Conservation (phyloP, 2,113 vertebrate species). For the Pteruthius melanotis region DNA sequence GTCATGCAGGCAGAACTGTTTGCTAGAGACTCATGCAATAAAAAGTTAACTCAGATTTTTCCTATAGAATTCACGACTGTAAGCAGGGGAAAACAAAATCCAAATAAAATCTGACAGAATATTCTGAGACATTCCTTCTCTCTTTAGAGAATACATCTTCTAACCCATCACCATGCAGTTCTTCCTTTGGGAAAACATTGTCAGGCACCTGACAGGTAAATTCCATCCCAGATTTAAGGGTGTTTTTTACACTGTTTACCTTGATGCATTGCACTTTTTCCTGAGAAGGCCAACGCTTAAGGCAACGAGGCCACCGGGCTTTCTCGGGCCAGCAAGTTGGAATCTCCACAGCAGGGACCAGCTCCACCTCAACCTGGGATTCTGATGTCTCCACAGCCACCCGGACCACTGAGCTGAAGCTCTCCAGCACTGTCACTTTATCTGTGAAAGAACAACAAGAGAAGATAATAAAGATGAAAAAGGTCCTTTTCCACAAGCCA, state of each 20-base stretch:
- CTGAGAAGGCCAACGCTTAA: constrained; percentile 75
- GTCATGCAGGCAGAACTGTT: neutral
- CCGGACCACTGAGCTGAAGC: constrained; percentile 55
- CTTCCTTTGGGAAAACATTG: neutral
- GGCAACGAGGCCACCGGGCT: constrained; percentile 76
- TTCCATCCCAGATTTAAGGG: neutral
- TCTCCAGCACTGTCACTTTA: constrained; percentile 73
- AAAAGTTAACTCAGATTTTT: neutral
- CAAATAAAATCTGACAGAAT: neutral
- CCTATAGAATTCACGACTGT: neutral
- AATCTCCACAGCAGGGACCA: constrained; percentile 78
- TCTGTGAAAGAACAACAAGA: constrained; percentile 37
- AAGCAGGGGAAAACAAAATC: neutral
- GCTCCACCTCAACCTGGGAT: constrained; percentile 75
- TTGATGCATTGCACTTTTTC: constrained; percentile 77
- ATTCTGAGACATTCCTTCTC: neutral
- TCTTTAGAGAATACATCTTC: neutral
- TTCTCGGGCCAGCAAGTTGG: constrained; percentile 77
- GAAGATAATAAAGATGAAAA: neutral
- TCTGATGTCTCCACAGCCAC: constrained; percentile 78
- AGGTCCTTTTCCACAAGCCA: neutral
- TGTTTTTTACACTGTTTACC: constrained; percentile 53
- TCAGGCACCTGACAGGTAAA: neutral
- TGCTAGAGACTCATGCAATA: neutral
- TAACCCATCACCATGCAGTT: neutral